Evolutionary conservation across 2,888 invertebrate species (phyloP).

Genomic region (Melanostoma mellinum): DNA sequence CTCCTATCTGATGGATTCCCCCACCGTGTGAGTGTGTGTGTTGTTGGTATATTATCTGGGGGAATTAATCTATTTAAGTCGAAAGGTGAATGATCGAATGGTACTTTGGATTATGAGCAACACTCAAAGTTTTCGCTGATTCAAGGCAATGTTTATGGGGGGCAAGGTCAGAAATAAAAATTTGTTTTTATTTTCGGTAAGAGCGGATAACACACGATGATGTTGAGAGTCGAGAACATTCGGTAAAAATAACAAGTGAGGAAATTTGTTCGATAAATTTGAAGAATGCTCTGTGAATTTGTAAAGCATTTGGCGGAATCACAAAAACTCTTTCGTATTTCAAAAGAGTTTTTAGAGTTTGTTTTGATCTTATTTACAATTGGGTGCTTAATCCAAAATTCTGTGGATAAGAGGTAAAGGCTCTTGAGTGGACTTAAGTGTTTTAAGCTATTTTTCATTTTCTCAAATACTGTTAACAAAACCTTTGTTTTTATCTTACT

Average conservation of each 20-base stretch:
- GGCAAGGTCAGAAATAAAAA: slow-evolving; percentile 54
- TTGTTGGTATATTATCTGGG: neutral
- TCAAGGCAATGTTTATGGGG: slow-evolving; percentile 40
- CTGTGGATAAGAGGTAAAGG: too few relatives aligned
- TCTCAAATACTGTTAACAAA: too few relatives aligned
- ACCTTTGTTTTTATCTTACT: slow-evolving; percentile 8
- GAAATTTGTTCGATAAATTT: too few relatives aligned
- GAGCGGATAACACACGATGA: neutral
- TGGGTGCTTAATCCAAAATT: too few relatives aligned
- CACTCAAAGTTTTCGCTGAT: slow-evolving; percentile 32
- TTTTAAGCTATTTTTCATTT: too few relatives aligned
- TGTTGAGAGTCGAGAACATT: neutral
- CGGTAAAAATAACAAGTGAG: too few relatives aligned
- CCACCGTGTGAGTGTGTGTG: neutral
- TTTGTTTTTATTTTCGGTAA: neutral
- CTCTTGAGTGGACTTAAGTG: too few relatives aligned
- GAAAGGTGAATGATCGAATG: slow-evolving; percentile 66
- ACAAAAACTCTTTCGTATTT: too few relatives aligned
- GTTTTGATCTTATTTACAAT: too few relatives aligned
- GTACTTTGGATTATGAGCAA: slow-evolving; percentile 49
- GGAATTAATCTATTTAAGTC: slow-evolving; percentile 62
- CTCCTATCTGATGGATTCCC: neutral
- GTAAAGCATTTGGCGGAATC: too few relatives aligned
- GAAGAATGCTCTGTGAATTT: too few relatives aligned
- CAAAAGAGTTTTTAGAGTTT: too few relatives aligned